phyloP scores from a whole-genome alignment of 2,888 invertebrate genomes.

The Ellobium chinense region DNA sequence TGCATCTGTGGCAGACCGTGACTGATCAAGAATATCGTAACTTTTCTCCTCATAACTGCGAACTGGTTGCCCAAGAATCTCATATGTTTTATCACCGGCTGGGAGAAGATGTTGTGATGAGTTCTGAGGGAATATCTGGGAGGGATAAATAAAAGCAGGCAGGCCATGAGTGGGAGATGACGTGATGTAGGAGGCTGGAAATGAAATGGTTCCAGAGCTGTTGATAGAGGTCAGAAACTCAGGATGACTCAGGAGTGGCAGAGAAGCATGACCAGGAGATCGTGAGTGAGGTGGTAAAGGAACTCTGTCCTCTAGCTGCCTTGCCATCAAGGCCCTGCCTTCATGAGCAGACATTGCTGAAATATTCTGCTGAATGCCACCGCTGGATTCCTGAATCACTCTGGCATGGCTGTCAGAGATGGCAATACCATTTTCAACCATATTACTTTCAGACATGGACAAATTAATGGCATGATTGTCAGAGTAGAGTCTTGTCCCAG shows the following conservation, averaged over 20 bases:
- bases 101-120: conserved; percentile 17
- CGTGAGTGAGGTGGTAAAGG: not conserved
- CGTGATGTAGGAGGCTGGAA: conserved; percentile 23
- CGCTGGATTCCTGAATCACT: conserved; percentile 12
- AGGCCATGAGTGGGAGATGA: conserved; percentile 23
- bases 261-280: conserved; percentile 4
- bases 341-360: not conserved
- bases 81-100: conserved; percentile 36
- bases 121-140: not conserved
- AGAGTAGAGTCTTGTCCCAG: conserved; percentile 9
- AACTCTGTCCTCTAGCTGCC: conserved; percentile 23
- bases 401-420: conserved; percentile 12
- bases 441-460: conserved; percentile 10
- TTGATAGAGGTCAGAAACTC: conserved; percentile 14
- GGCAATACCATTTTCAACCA: conserved; percentile 8
- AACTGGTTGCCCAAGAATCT: conserved; percentile 11
- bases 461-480: conserved; percentile 37
- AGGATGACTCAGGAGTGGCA: conserved; percentile 3
- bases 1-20: conserved; percentile 45
- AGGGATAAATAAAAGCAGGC: conserved; percentile 22
- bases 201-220: conserved; percentile 10
- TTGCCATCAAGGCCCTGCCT: not conserved
- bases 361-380: conserved; percentile 17
- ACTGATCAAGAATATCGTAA: not conserved
- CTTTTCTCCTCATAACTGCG: not conserved